A percentile compares a stretch with the other conserved stretches of the same genome.
Conservation (phyloP, 1,140 invertebrate species). For the Copidosoma floridanum region DNA sequence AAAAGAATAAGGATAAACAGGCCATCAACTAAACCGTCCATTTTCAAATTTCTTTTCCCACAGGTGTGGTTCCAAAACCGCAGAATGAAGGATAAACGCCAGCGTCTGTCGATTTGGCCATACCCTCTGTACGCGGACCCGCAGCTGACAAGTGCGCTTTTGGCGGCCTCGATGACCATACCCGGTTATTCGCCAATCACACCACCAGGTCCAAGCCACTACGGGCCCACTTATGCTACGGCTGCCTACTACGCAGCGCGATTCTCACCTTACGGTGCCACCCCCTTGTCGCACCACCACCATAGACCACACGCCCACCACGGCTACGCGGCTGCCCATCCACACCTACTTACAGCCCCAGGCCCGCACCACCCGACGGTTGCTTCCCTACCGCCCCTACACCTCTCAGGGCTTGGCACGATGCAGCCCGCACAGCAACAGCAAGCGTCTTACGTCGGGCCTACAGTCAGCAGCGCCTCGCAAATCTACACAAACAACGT, state of each 20-base stretch:
- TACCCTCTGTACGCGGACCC: conserved; percentile 93
- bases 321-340: conserved; percentile 28
- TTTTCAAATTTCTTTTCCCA: conserved; percentile 26
- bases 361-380: not conserved
- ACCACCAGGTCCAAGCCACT: conserved; percentile 40
- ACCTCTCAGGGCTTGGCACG: not conserved
- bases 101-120: conserved; percentile 91
- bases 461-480: conserved; percentile 1
- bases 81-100: conserved; percentile 98
- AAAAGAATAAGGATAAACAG: too few species aligned
- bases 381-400: conserved; percentile 11
- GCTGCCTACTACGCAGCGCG: conserved; percentile 44
- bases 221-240: conserved; percentile 33
- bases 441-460: not conserved
- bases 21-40: too few species aligned
- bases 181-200: conserved; percentile 55
- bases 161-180: conserved; percentile 74
- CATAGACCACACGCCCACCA: conserved; percentile 31
- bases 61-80: conserved; percentile 99
- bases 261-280: conserved; percentile 38
- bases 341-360: not conserved
- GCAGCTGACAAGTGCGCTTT: conserved; percentile 71
- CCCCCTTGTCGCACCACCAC: conserved; percentile 26
- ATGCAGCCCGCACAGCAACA: not conserved
- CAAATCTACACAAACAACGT: conserved; percentile 21